Percentiles rank a stretch among this genome's conserved stretches.
phyloP scores from a whole-genome alignment of 35 echinoderm and acorn worm genomes.

The Lytechinus variegatus region DNA sequence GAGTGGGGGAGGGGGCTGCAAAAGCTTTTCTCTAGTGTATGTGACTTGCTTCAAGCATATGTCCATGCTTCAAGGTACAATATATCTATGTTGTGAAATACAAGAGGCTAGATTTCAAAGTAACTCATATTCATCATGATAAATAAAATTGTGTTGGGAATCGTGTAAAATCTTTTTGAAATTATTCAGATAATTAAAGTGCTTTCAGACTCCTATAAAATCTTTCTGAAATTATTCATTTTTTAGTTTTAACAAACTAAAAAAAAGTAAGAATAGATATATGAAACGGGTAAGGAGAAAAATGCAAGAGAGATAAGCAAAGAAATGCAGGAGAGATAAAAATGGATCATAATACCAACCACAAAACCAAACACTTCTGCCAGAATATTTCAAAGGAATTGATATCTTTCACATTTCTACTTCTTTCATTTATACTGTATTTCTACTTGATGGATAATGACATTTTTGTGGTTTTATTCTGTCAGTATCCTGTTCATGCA shows the following conservation, averaged over 20 bases:
- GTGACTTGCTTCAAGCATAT: too few species aligned
- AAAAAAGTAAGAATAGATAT: background rate
- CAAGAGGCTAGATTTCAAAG: too few species aligned
- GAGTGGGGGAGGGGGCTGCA: too few species aligned
- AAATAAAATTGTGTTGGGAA: too few species aligned
- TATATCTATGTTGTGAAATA: too few species aligned
- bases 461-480: slow-evolving; percentile 9
- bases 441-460: background rate
- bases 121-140: too few species aligned
- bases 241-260: background rate
- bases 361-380: slow-evolving; percentile 30
- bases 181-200: too few species aligned
- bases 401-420: background rate
- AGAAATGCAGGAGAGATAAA: background rate
- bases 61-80: too few species aligned
- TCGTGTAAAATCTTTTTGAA: too few species aligned
- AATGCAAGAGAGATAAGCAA: background rate
- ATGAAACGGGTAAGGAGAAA: background rate
- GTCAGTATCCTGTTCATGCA: background rate
- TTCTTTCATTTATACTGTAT: background rate
- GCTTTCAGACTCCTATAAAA: too few species aligned
- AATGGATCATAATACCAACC: background rate
- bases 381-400: background rate
- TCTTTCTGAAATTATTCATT: too few species aligned
- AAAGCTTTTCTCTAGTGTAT: too few species aligned